Base-by-base conservation (phyloP, 2,888 invertebrate genomes). In the Argynnis bischoffii region DNA sequence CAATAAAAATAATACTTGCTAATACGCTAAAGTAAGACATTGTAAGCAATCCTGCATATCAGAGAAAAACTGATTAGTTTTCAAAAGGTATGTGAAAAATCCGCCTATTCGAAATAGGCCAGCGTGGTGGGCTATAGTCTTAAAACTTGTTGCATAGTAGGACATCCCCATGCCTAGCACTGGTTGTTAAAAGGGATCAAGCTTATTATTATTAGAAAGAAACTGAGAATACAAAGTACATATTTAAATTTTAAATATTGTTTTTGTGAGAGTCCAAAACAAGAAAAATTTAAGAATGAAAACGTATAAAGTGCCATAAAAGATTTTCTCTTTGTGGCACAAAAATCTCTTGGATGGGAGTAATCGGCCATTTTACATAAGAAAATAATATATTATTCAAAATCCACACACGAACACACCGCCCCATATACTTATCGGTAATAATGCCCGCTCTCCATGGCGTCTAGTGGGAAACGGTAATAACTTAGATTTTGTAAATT, bases 321-420 rank as follows among this genome's bases (percentile, higher is more conserved):
- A 79, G 87, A 87, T 87, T 84, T 89, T 86, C 88, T 77, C 80
- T 86, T 82, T 87, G 86, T 85, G 84, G 80, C 78, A 80, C 83
- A 83, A 82, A 90, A 89, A 92, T 91, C 90, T 90, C 88, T 78
- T 79, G 81, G 87, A 86, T 87, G 89, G 88, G 80, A 85, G 89
- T 90, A 91, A 92, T 92, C 92, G 92, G 89, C 85, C 90, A 90
- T 92, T 92, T 92, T 91, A 90, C 92, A 92, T 92, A 92, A 86
- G 90, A 90, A 92, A 90, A 90, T 91, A 88, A 92, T 92, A 92
- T 91, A 90, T 92, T 92, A 92, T 92, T 92, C 92, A 92, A 91
- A 91, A 92, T 92, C 90, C 86, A 87, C 86, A 81, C 81, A 81
- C 82, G 87, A 86, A 87, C 84, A 81, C 87, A 84, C 83, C 85